Evolutionary conservation across 2,113 vertebrate genomes (phyloP).

Genomic region (Crocuta crocuta): DNA sequence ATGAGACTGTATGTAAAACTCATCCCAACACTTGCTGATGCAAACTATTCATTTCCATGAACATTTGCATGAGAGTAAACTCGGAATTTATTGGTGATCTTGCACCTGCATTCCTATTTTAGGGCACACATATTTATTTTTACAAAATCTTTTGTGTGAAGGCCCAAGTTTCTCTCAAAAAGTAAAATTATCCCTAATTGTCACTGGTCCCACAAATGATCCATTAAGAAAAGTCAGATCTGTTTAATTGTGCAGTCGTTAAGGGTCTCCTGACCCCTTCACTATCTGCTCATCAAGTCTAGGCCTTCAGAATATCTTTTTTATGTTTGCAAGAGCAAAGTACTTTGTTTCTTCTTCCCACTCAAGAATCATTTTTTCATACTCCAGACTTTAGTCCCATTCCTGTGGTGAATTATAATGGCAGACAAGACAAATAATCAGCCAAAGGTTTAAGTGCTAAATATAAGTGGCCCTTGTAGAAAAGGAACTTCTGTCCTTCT

Average conservation of each 20-base stretch:
- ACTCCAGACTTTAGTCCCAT: background rate
- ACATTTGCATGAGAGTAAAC: conserved; percentile 66
- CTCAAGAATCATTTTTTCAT: background rate
- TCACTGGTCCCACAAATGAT: conserved; percentile 15
- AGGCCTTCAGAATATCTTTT: conserved; percentile 35
- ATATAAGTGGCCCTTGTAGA: background rate
- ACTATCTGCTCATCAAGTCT: conserved; percentile 17
- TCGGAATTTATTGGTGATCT: conserved; percentile 60
- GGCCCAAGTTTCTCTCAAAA: conserved; percentile 66
- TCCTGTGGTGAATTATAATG: background rate
- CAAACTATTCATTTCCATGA: conserved; percentile 58
- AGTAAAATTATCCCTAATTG: conserved; percentile 69
- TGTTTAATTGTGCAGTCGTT: background rate
- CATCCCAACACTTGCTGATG: conserved; percentile 66
- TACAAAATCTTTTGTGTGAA: conserved; percentile 64
- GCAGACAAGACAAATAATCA: background rate
- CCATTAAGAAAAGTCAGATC: background rate
- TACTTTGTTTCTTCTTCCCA: conserved; percentile 40
- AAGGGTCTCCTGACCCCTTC: background rate
- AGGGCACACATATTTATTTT: conserved; percentile 65
- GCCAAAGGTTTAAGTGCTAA: background rate
- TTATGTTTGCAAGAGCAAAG: background rate
- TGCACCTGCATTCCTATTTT: conserved; percentile 79
- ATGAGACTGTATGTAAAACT: conserved; percentile 72
- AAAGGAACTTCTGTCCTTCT: background rate